Evolutionary conservation across 1,140 invertebrate species (phyloP).

Genomic region (Pseudachorutes palmiensis): DNA sequence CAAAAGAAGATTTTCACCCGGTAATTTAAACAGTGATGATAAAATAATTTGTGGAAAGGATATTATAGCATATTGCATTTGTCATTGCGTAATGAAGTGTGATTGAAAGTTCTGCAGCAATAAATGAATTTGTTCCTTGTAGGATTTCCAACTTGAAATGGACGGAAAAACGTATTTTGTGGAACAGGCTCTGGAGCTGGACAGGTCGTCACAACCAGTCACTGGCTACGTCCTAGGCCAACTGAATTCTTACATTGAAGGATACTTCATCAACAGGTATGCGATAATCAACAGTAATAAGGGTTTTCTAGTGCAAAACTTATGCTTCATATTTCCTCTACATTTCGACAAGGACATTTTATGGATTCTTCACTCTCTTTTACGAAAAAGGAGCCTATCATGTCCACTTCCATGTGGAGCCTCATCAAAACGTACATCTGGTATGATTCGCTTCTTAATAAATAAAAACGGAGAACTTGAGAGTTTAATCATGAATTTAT

Average conservation of each 20-base stretch:
- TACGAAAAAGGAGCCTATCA: background rate
- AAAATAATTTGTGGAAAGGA: background rate
- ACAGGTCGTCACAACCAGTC: background rate
- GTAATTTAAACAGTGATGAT: background rate
- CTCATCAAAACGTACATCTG: background rate
- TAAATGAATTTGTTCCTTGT: background rate
- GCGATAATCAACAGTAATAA: no score
- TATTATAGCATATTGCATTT: background rate
- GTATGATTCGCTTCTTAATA: background rate
- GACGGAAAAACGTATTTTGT: background rate
- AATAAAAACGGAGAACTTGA: no score
- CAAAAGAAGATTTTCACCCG: background rate
- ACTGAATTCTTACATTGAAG: background rate
- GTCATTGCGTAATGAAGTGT: background rate
- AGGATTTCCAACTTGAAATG: background rate
- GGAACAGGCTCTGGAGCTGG: background rate
- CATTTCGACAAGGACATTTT: background rate
- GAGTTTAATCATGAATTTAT: background rate
- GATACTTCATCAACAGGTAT: background rate
- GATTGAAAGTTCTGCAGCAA: background rate
- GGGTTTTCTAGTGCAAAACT: no score
- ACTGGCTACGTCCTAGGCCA: background rate
- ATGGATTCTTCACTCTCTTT: background rate
- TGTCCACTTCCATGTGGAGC: background rate
- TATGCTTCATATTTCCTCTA: no score